These are phyloP conservation scores for Eudasyphora cyanicolor DNA, from an alignment of 2,888 invertebrate species.

Conservation along the genomic window DNA sequence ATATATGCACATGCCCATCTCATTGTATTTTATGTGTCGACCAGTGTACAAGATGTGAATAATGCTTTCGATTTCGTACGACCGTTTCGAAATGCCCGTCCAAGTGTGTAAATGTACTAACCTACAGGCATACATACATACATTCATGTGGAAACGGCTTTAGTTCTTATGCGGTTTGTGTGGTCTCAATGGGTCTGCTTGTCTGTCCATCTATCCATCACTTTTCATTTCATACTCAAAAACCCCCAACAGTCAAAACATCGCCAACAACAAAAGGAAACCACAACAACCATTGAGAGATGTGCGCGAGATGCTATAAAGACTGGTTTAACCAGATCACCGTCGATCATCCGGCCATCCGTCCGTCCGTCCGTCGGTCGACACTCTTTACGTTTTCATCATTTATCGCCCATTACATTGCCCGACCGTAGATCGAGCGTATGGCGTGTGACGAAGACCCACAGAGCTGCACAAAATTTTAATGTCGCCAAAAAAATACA, in stretches of 20 bases:
- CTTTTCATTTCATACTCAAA: slow-evolving; percentile 56
- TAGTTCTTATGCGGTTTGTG: not conserved
- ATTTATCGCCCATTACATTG: not conserved
- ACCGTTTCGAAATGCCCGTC: not conserved
- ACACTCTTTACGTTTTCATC: slow-evolving; percentile 1
- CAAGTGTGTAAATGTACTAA: not conserved
- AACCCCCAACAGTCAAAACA: slow-evolving; percentile 1
- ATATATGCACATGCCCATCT: too few relatives aligned
- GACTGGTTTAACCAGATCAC: slow-evolving; percentile 37
- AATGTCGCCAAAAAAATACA: slow-evolving; percentile 33
- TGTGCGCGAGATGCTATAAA: slow-evolving; percentile 34
- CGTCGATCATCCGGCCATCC: too few relatives aligned
- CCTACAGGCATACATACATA: not conserved
- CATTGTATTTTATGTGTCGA: not conserved
- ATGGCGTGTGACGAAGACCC: slow-evolving; percentile 5
- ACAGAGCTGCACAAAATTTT: not conserved
- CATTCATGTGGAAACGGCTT: not conserved
- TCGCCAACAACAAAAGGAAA: slow-evolving; percentile 8
- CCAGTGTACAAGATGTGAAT: too few relatives aligned
- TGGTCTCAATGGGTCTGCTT: not conserved
- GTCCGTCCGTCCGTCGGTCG: not conserved
- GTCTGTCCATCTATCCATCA: slow-evolving; percentile 6
- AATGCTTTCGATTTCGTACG: not conserved
- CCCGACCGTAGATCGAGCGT: not conserved
- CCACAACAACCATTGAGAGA: slow-evolving; percentile 31